These are phyloP conservation scores for Acholoe squamosa DNA, from an alignment of 2,888 invertebrate genomes.

Conservation along the genomic window DNA sequence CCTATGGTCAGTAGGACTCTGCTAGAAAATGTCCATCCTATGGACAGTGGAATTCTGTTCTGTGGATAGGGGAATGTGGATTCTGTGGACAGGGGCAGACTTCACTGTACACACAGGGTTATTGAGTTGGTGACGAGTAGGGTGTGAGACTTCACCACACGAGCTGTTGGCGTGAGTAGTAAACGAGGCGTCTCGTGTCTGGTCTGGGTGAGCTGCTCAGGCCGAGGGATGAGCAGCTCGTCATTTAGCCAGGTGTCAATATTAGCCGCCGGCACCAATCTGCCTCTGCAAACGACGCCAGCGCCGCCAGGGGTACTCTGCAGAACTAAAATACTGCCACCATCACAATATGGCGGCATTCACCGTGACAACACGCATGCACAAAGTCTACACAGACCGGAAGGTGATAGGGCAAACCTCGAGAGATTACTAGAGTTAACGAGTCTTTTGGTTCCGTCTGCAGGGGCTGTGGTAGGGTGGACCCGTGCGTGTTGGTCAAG, in stretches of 20 bases:
- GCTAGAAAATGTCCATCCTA: no score
- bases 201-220: neutral
- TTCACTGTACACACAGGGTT: no score
- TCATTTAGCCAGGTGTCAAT: constrained; percentile 36
- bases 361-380: constrained; percentile 12
- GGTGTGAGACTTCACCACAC: no score
- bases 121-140: no score
- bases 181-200: neutral
- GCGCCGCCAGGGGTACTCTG: neutral
- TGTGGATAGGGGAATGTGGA: no score
- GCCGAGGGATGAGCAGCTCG: neutral
- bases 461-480: neutral
- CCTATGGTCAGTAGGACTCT: no score
- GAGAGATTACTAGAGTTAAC: constrained; percentile 21
- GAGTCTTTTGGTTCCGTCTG: neutral
- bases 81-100: no score
- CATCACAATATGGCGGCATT: constrained; percentile 17
- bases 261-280: constrained; percentile 35
- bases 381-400: constrained; percentile 15
- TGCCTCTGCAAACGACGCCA: constrained; percentile 23
- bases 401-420: constrained; percentile 1
- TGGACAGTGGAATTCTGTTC: no score
- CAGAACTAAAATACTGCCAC: constrained; percentile 1
- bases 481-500: neutral
- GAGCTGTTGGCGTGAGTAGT: neutral